A percentile compares a stretch with the other conserved stretches of the same genome.
Conservation (phyloP, 2,888 invertebrate species). For the Venusia cambrica region DNA sequence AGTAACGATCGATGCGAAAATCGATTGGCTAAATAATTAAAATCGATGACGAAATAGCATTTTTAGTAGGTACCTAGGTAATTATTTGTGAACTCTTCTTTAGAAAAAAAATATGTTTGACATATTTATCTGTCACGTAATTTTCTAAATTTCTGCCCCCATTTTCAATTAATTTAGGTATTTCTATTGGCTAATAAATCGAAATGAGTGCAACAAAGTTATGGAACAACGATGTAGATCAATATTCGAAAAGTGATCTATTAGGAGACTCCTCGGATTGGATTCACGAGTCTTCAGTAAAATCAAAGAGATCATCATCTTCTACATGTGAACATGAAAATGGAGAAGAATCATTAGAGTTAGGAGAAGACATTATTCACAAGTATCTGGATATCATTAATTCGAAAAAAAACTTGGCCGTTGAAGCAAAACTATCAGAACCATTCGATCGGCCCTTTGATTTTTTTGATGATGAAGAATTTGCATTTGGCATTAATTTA, state of each 20-base stretch:
- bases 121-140: no score
- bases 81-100: no score
- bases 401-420: slow-evolving; percentile 55
- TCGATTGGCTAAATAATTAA: no score
- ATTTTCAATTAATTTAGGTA: no score
- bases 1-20: no score
- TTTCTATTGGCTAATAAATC: no score
- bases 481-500: slow-evolving; percentile 68
- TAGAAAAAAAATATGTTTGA: no score
- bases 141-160: no score
- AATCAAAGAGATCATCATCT: slow-evolving; percentile 50
- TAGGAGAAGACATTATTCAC: slow-evolving; percentile 54
- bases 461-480: slow-evolving; percentile 70
- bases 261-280: slow-evolving; percentile 42
- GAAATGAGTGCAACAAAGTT: slow-evolving; percentile 36
- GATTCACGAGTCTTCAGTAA: slow-evolving; percentile 37
- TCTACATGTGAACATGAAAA: slow-evolving; percentile 36
- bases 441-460: slow-evolving; percentile 62
- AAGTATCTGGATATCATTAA: slow-evolving; percentile 61
- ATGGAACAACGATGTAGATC: slow-evolving; percentile 40
- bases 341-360: no score
- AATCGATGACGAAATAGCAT: no score
- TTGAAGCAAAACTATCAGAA: slow-evolving; percentile 49
- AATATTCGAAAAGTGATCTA: slow-evolving; percentile 33
- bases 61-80: no score